These are phyloP conservation scores for Planiliza haematocheilus DNA, from an alignment of 2,113 vertebrate species.

Conservation along the genomic window DNA sequence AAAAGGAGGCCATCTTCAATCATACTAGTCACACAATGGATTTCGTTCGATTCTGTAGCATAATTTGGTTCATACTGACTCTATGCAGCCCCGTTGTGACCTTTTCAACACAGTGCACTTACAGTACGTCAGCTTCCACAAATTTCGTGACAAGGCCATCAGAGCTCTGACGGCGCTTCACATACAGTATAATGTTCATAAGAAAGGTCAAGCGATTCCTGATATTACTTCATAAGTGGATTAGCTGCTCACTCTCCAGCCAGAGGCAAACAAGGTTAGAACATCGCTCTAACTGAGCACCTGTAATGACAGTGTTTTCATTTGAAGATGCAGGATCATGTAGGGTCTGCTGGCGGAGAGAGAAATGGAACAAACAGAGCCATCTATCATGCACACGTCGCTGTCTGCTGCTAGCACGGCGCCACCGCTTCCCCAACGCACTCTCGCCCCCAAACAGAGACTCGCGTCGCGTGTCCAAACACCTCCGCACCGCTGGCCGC, in stretches of 20 bases:
- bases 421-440: conserved; percentile 4
- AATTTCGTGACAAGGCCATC: conserved; percentile 35
- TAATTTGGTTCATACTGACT: not conserved
- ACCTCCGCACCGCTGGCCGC: conserved; percentile 21
- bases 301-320: conserved; percentile 65
- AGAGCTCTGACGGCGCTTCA: conserved; percentile 46
- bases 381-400: conserved; percentile 46
- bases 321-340: conserved; percentile 43
- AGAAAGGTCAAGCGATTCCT: conserved; percentile 54
- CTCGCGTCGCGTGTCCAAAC: conserved; percentile 13
- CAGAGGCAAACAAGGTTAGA: conserved; percentile 72
- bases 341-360: conserved; percentile 37
- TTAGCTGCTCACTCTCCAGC: conserved; percentile 55
- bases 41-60: not conserved
- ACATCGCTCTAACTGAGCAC: conserved; percentile 62
- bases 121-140: not conserved
- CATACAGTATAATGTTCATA: conserved; percentile 51
- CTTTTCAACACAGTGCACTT: not conserved
- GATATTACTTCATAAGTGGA: conserved; percentile 67
- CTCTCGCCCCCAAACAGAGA: not conserved
- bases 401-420: conserved; percentile 4
- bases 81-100: not conserved
- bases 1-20: not conserved
- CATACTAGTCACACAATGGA: not conserved
- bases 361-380: conserved; percentile 43